These are phyloP conservation scores for Sapayoa aenigma DNA, from an alignment of 2,113 vertebrate genomes.

Conservation along the genomic window DNA sequence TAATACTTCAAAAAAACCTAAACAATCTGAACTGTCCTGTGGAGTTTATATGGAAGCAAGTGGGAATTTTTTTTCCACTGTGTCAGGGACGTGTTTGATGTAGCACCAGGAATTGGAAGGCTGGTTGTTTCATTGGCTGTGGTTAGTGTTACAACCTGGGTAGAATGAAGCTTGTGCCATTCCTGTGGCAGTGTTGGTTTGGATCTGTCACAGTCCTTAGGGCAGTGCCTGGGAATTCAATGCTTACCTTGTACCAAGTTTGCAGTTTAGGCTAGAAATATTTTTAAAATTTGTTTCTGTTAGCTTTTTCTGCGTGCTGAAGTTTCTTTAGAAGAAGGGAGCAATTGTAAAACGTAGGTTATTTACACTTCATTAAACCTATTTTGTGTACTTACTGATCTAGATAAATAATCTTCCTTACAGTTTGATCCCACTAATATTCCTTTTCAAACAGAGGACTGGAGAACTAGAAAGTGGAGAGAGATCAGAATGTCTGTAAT, in stretches of 20 bases:
- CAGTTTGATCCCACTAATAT: not conserved
- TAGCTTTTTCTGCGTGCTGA: not conserved
- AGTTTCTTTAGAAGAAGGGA: not conserved
- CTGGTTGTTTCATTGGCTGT: not conserved
- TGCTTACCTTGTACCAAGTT: not conserved
- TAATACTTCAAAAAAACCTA: not conserved
- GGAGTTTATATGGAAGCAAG: not conserved
- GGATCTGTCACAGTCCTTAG: not conserved
- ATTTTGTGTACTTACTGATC: not conserved
- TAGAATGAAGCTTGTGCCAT: not conserved
- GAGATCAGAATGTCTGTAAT: not conserved
- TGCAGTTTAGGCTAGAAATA: not conserved
- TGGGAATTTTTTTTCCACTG: not conserved
- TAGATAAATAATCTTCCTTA: not conserved
- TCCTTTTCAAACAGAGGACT: not conserved
- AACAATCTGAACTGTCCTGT: not conserved
- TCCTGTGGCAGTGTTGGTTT: not conserved
- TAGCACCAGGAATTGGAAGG: not conserved
- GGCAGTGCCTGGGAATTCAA: not conserved
- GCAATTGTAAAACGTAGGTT: not conserved
- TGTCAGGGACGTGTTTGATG: not conserved
- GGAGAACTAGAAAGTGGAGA: not conserved
- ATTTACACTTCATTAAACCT: not conserved
- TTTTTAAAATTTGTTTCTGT: fast-evolving
- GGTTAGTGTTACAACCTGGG: not conserved